Evolutionary conservation across 1,140 invertebrate genomes (phyloP).

Genomic region (Trypoxylus dichotomus): DNA sequence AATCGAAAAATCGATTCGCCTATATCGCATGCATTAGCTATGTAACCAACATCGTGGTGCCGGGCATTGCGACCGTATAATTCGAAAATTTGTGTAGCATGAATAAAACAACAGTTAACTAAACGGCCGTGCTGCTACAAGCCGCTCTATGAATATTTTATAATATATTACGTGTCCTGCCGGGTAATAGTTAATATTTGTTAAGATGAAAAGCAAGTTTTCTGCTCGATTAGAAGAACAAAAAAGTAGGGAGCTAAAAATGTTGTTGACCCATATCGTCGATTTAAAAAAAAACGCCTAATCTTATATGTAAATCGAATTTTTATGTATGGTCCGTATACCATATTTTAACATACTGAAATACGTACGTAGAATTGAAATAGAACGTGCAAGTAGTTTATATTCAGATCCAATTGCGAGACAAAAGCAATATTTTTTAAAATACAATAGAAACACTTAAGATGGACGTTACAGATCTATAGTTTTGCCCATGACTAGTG

Average conservation of each 20-base stretch:
- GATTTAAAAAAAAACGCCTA: neutral
- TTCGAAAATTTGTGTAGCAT: conserved; percentile 9
- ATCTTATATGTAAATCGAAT: too few species aligned
- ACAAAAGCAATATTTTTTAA: too few species aligned
- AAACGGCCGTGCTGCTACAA: neutral
- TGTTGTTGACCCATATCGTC: conserved; percentile 7
- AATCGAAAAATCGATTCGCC: conserved; percentile 7
- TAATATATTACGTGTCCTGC: conserved; percentile 3
- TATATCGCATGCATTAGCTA: neutral
- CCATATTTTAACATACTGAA: too few species aligned
- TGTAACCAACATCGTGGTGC: neutral
- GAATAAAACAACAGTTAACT: conserved; percentile 20
- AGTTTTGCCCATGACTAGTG: too few species aligned
- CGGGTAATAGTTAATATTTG: neutral
- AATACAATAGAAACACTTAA: too few species aligned
- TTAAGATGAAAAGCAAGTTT: neutral
- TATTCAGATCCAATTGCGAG: too few species aligned
- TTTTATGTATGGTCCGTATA: too few species aligned
- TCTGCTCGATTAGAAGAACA: neutral
- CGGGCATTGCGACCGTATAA: neutral
- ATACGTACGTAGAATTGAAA: too few species aligned
- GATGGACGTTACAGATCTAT: too few species aligned
- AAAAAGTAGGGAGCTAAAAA: conserved; percentile 1
- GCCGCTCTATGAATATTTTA: neutral
- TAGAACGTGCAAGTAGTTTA: too few species aligned